phyloP scores from a whole-genome alignment of 1,140 invertebrate species.

The Drosophila grimshawi region DNA sequence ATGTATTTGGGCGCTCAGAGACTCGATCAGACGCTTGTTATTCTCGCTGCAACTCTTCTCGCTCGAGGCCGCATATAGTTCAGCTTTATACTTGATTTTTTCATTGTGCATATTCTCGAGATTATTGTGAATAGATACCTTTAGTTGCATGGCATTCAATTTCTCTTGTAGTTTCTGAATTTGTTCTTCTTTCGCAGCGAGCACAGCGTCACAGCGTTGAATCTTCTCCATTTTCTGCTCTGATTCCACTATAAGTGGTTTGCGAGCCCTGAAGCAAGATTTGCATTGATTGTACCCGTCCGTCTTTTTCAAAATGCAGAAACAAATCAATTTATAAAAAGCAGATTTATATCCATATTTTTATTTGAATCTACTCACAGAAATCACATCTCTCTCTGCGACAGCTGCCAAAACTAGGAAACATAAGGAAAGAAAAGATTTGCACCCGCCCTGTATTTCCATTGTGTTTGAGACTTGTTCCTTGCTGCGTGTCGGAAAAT shows the following conservation, averaged over 20 bases:
- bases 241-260: not conserved
- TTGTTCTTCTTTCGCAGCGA: not conserved
- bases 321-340: not conserved
- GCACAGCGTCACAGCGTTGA: not conserved
- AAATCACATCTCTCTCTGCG: not conserved
- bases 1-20: not conserved
- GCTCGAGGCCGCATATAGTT: not conserved
- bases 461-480: not conserved
- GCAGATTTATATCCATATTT: not conserved
- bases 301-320: not conserved
- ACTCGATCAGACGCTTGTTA: not conserved
- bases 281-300: not conserved
- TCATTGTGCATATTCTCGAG: not conserved
- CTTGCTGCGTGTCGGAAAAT: not conserved
- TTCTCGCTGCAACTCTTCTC: not conserved
- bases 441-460: not conserved
- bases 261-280: not conserved
- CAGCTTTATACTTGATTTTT: not conserved
- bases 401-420: not conserved
- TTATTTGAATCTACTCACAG: not conserved
- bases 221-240: not conserved
- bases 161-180: slow-evolving; percentile 1
- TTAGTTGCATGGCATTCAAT: not conserved
- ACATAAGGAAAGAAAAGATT: not conserved
- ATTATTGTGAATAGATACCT: not conserved